Evolutionary conservation across 2,888 invertebrate genomes (phyloP).

Genomic region (Ophion ventricosus): DNA sequence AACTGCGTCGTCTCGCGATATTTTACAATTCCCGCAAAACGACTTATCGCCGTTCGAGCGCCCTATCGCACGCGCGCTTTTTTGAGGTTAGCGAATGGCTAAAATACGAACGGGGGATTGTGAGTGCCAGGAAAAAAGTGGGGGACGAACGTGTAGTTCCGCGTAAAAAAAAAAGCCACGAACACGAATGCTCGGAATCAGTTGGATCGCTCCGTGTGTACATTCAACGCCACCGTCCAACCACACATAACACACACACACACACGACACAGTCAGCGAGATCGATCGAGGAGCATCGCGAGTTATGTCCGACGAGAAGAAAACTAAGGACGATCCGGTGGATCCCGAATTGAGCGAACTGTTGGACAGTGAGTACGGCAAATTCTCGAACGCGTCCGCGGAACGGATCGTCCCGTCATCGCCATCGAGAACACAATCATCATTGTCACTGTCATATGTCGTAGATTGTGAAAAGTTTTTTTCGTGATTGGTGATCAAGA

Average conservation of each 20-base stretch:
- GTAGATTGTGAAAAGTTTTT: not conserved
- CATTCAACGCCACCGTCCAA: no score
- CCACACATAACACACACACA: no score
- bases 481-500: not conserved
- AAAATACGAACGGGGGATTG: no score
- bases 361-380: conserved; percentile 88
- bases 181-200: conserved; percentile 44
- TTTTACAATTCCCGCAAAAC: no score
- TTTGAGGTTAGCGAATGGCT: no score
- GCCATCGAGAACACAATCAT: not conserved
- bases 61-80: no score
- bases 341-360: conserved; percentile 90
- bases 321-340: conserved; percentile 76
- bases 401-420: not conserved
- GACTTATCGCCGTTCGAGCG: no score
- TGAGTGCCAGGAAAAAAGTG: no score
- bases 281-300: conserved; percentile 48
- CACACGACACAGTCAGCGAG: not conserved
- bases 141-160: no score
- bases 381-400: not conserved
- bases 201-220: conserved; percentile 45
- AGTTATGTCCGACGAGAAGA: conserved; percentile 78
- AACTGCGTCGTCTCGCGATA: no score
- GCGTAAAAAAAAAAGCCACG: conserved; percentile 12
- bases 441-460: not conserved